Percentiles rank a stretch among this genome's conserved stretches.
phyloP scores from a whole-genome alignment of 2,797 vertebrate species.

The Syngnathus rostellatus region DNA sequence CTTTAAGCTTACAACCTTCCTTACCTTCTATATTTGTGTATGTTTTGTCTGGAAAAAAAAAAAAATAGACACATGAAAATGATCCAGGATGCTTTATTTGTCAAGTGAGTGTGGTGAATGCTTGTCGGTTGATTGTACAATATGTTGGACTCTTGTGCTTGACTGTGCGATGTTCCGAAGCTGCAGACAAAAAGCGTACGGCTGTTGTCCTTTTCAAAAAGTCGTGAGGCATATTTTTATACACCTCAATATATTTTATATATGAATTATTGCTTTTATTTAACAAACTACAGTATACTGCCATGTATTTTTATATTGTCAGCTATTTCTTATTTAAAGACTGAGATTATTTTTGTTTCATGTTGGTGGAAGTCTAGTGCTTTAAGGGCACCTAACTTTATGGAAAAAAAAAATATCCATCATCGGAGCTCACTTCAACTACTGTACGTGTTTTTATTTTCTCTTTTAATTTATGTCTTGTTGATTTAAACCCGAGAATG shows the following conservation, averaged over 20 bases:
- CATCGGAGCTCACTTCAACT: slow-evolving; percentile 58
- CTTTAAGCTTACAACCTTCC: slow-evolving; percentile 49
- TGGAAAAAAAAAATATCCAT: slow-evolving; percentile 44
- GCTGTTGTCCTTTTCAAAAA: slow-evolving; percentile 74
- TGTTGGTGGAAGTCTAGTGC: slow-evolving; percentile 51
- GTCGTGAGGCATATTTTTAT: slow-evolving; percentile 78
- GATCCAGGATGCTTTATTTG: slow-evolving; percentile 53
- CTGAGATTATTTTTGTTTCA: slow-evolving; percentile 70
- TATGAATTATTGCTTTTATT: slow-evolving; percentile 77
- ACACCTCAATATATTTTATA: slow-evolving; percentile 79
- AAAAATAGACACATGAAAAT: slow-evolving; percentile 44
- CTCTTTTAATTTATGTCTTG: slow-evolving; percentile 60
- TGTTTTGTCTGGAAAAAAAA: slow-evolving; percentile 49
- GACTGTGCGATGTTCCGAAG: slow-evolving; percentile 60
- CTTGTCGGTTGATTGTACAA: slow-evolving; percentile 61
- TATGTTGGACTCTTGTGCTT: slow-evolving; percentile 62
- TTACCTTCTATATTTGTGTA: slow-evolving; percentile 57
- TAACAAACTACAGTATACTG: slow-evolving; percentile 75
- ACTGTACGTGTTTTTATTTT: slow-evolving; percentile 60
- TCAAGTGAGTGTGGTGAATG: slow-evolving; percentile 51
- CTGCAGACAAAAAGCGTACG: slow-evolving; percentile 68
- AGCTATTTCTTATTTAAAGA: slow-evolving; percentile 73
- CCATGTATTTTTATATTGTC: slow-evolving; percentile 81
- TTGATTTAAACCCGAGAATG: slow-evolving; percentile 52
- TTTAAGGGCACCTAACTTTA: slow-evolving; percentile 41